Evolutionary conservation across 2,797 vertebrate species (phyloP), one percentile per base, ranked within the genome.

Genomic region (Artibeus lituratus): DNA sequence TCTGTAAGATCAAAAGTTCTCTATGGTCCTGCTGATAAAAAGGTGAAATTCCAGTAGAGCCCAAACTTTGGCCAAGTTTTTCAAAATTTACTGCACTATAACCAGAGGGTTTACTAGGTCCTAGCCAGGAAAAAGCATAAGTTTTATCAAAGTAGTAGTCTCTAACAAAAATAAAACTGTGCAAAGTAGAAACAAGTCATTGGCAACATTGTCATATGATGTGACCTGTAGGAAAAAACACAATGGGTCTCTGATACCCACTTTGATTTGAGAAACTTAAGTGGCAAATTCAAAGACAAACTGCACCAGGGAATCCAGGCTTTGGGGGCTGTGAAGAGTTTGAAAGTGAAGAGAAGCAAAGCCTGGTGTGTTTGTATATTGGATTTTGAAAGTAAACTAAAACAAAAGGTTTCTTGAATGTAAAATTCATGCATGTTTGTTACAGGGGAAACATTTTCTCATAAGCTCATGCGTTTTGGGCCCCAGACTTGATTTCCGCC

Each of bases 1-100:
- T 95, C 73, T 92, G 62, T 94, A 53, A 55, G 78, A 91, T 88
- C 82, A 76, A 89, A 88, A 92, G 57, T 94, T 81, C 47, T 49
- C 42, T 14, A 11, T 0, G 24, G 78, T 67, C n/a, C 65, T 94
- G 53, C 24, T 51, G 92, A 95, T 91, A 22, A 93, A 92, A 89
- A 93, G 72, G 77, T 87, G 53, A 91, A 84, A 93, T 95, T 93
- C 70, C 87, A 90, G 42, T 39, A 90, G 37, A 94, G 35, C 24
- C 86, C 47, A 90, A 35, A 0, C 19, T 78, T 88, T 89, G 78
- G 65, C 47, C 19, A 83, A 22, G 16, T 55, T 87, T 96, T 85
- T 47, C 35, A 80, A 74, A 94, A 42, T 69, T 57, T 69, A 78
- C 18, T 81, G 14, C 39, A n/a, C 26, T 72, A 7, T 37, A n/a